Conservation (phyloP, 2,888 invertebrate species). For the Epistrophe eligans region DNA sequence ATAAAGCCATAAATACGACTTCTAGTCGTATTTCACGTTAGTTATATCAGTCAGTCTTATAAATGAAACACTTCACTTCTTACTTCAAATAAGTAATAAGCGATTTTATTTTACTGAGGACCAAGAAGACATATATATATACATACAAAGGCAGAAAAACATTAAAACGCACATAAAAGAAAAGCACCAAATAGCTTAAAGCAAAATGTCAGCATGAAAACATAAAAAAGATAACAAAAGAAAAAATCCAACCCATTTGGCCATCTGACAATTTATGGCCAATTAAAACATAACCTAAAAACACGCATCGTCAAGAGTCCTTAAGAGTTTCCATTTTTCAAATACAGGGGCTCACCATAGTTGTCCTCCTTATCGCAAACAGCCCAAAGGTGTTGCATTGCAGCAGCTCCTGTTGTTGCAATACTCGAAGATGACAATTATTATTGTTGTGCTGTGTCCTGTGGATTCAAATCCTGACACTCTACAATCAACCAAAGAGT, state of each 20-base stretch:
- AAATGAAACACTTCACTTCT: too few relatives aligned
- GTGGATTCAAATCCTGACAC: conserved; percentile 84
- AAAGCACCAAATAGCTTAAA: conserved; percentile 37
- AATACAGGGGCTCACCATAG: conserved; percentile 68
- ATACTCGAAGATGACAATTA: conserved; percentile 58
- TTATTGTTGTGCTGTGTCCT: conserved; percentile 76
- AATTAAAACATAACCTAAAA: conserved; percentile 84
- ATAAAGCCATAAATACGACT: too few relatives aligned
- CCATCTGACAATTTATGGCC: conserved; percentile 78
- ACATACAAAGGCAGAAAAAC: neutral
- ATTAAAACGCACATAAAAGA: neutral
- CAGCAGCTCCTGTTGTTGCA: conserved; percentile 45
- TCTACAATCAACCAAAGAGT: conserved; percentile 77
- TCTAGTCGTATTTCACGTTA: too few relatives aligned
- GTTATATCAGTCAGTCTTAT: too few relatives aligned
- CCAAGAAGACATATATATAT: too few relatives aligned
- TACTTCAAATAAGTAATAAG: too few relatives aligned
- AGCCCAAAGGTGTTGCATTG: conserved; percentile 71
- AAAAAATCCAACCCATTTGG: conserved; percentile 55
- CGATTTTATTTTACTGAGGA: too few relatives aligned
- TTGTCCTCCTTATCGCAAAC: conserved; percentile 42
- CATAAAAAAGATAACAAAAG: conserved; percentile 15
- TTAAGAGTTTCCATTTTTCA: conserved; percentile 54
- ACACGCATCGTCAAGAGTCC: conserved; percentile 78
- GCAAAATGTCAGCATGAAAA: conserved; percentile 22